Evolutionary conservation across 2,113 vertebrate species (phyloP), one percentile per base, ranked within the genome.

Genomic region (Tretioscincus oriximinensis): DNA sequence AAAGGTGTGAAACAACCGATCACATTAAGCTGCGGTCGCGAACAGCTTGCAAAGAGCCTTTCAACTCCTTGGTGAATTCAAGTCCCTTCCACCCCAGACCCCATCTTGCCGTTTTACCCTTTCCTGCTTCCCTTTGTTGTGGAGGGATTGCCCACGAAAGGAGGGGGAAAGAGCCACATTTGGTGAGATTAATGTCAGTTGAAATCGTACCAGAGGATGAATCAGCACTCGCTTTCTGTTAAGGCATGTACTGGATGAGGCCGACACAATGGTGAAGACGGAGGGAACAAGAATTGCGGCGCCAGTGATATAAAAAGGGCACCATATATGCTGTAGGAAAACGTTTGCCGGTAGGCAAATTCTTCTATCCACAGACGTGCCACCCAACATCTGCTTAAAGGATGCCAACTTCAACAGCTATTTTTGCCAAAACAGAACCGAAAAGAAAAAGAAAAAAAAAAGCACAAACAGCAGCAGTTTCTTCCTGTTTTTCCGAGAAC

Each of bases 141-240:
- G 70, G 0, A 80, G 47, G 73, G 79, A 12, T 72, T 14, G 70
- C 5, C 29, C 10, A 22, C 54, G 87, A 83, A 68, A 66, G 0
- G 28, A 49, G 9, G 16, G 11, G n/a, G 31, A 28, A 35, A 22
- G 12, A 68, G 31, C 11, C 73, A 24, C 67, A 84, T 71, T 84
- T 82, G 14, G 81, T n/a, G 12, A 82, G 74, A 65, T 64, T 76
- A 76, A 86, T 82, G 66, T 31, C 73, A 77, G 81, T 81, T 85
- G 86, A 72, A 70, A 79, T 80, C 68, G 85, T 83, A 87, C 77
- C 73, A 76, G 11, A 18, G 74, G 85, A 86, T 89, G 89, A 93
- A 87, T 93, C 91, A 92, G 21, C 11, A 18, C 80, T 61, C 74
- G 77, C 81, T 74, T 73, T 58, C 58, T 84, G 86, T 60, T 41